Conservation (phyloP, 1,140 invertebrate species). For the Procambarus virginalis region DNA sequence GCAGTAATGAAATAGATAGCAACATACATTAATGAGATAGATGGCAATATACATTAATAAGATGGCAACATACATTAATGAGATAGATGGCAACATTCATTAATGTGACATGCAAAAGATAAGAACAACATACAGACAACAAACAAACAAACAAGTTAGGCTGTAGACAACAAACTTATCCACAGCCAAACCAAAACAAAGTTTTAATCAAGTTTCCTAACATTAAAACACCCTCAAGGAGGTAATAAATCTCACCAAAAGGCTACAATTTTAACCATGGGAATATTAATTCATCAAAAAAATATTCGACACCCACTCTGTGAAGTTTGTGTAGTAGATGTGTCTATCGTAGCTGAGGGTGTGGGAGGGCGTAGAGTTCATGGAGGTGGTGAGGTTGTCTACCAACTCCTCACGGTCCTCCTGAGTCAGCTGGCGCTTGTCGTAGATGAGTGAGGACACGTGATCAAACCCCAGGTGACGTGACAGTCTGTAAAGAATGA, state of each 20-base stretch:
- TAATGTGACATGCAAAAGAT: too few species aligned
- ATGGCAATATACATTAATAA: too few species aligned
- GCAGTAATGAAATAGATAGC: too few species aligned
- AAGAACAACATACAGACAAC: too few species aligned
- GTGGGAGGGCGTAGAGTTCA: background rate
- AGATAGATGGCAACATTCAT: too few species aligned
- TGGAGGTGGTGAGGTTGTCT: slow-evolving; percentile 21
- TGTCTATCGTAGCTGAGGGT: slow-evolving; percentile 49
- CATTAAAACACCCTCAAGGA: too few species aligned
- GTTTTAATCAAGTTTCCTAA: too few species aligned
- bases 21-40: background rate
- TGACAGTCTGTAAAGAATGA: slow-evolving; percentile 12
- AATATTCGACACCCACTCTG: slow-evolving; percentile 4
- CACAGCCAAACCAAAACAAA: too few species aligned
- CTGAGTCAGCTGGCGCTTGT: slow-evolving; percentile 27
- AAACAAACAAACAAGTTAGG: too few species aligned
- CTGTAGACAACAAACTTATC: too few species aligned
- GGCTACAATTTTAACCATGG: too few species aligned
- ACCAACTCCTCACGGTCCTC: slow-evolving; percentile 19
- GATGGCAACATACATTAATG: background rate
- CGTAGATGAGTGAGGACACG: slow-evolving; percentile 33
- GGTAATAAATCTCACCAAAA: too few species aligned
- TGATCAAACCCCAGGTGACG: slow-evolving; percentile 29
- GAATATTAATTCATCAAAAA: background rate
- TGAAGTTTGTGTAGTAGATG: slow-evolving; percentile 51